These are phyloP conservation scores for Pterocles burchelli DNA, from an alignment of 2,113 vertebrate species.

Conservation along the genomic window DNA sequence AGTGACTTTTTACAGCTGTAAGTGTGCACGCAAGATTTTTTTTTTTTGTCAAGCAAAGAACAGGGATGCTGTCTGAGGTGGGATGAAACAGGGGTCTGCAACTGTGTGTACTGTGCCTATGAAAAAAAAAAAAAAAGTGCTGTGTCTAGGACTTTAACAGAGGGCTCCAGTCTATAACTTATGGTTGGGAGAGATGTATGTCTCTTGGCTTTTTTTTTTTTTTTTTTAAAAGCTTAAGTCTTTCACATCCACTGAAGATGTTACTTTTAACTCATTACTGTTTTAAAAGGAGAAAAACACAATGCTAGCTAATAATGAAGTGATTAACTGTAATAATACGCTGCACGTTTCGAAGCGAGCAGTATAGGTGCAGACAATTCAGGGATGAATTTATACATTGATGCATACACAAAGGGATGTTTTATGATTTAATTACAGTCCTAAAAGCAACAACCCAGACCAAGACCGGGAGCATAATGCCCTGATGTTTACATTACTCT, in stretches of 20 bases:
- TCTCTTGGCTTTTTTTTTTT: neutral
- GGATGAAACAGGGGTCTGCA: neutral
- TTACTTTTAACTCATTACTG: neutral
- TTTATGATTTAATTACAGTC: conserved; percentile 42
- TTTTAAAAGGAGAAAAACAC: neutral
- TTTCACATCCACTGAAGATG: neutral
- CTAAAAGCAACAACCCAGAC: neutral
- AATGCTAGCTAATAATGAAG: neutral
- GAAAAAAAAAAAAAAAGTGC: rapidly evolving
- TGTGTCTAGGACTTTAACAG: neutral
- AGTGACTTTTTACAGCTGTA: neutral
- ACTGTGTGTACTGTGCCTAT: rapidly evolving
- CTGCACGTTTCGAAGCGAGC: neutral
- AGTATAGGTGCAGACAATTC: neutral
- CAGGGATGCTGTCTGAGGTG: neutral
- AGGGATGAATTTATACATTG: neutral
- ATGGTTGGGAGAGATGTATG: rapidly evolving
- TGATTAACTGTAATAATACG: conserved; percentile 13
- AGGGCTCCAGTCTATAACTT: neutral
- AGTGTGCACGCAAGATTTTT: neutral
- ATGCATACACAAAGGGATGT: neutral
- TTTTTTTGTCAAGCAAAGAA: neutral
- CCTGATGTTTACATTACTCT: conserved; percentile 1
- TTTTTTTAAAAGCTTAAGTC: neutral
- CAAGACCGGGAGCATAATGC: neutral